These are phyloP conservation scores for Eudorcas thomsonii DNA, from an alignment of 2,113 vertebrate species.

Conservation along the genomic window DNA sequence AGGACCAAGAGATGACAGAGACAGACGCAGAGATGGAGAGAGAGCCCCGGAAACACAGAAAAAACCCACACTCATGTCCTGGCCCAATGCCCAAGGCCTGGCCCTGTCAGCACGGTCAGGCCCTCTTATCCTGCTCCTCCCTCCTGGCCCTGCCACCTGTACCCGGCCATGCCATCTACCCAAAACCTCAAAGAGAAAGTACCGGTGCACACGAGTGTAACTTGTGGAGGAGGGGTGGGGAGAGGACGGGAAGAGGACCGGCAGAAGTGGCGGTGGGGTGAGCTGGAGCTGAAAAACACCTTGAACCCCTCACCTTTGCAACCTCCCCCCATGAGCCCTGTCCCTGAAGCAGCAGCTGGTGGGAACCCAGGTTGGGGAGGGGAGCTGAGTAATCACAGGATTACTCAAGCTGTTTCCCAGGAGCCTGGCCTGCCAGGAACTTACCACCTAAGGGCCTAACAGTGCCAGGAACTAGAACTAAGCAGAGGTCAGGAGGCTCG, in stretches of 20 bases:
- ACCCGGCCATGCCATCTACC: not conserved
- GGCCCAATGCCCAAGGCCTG: not conserved
- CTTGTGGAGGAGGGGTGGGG: not conserved
- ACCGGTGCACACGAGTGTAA: not conserved
- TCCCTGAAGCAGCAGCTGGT: conserved; percentile 16
- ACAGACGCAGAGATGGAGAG: not conserved
- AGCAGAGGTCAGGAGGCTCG: conserved; percentile 57
- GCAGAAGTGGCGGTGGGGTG: not conserved
- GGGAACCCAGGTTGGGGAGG: conserved; percentile 61
- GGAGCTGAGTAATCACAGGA: conserved; percentile 75
- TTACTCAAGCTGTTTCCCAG: conserved; percentile 71
- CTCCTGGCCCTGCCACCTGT: not conserved
- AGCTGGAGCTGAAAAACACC: conserved; percentile 25
- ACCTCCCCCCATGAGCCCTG: not conserved
- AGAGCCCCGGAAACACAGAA: not conserved
- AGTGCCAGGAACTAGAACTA: conserved; percentile 73
- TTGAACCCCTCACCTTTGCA: not conserved
- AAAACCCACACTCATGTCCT: not conserved
- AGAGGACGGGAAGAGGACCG: not conserved
- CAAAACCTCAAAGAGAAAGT: conserved; percentile 56
- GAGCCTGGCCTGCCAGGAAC: conserved; percentile 72
- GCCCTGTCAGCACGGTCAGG: not conserved
- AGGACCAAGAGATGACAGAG: not conserved
- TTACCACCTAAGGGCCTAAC: conserved; percentile 35
- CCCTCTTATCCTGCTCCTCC: not conserved